Percentiles rank a stretch among this genome's conserved stretches.
Evolutionary conservation across 2,113 vertebrate genomes (phyloP).

Genomic region (Hemiprocne comata): DNA sequence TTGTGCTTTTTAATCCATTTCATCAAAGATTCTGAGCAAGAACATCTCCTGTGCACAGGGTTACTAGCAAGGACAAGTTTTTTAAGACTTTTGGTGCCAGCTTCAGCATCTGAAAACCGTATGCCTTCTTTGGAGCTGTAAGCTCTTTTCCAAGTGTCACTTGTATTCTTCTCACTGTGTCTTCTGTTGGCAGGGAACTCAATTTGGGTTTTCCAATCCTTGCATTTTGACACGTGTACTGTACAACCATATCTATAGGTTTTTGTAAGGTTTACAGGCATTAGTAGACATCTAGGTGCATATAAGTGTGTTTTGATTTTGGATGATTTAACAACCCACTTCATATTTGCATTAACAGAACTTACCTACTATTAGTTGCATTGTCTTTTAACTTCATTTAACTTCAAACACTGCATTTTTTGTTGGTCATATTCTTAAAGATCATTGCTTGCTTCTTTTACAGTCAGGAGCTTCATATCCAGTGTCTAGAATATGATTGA

Average conservation of each 20-base stretch:
- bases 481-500: background rate
- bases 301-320: background rate
- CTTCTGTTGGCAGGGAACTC: background rate
- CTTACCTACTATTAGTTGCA: background rate
- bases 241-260: background rate
- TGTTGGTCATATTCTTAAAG: background rate
- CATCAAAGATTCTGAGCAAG: background rate
- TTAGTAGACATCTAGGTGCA: background rate
- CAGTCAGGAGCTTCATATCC: background rate
- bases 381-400: background rate
- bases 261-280: background rate
- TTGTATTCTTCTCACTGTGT: background rate
- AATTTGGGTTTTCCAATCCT: background rate
- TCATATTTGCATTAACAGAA: background rate
- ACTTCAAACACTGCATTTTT: background rate
- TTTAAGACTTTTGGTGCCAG: background rate
- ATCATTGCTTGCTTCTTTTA: background rate
- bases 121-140: background rate
- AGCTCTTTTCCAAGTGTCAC: background rate
- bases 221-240: background rate
- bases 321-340: background rate
- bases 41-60: background rate
- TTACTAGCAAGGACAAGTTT: background rate
- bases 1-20: background rate
- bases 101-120: background rate